Evolutionary conservation across 92 coral and sea anemone species (phyloP).

Genomic region (Phymanthus crucifer): DNA sequence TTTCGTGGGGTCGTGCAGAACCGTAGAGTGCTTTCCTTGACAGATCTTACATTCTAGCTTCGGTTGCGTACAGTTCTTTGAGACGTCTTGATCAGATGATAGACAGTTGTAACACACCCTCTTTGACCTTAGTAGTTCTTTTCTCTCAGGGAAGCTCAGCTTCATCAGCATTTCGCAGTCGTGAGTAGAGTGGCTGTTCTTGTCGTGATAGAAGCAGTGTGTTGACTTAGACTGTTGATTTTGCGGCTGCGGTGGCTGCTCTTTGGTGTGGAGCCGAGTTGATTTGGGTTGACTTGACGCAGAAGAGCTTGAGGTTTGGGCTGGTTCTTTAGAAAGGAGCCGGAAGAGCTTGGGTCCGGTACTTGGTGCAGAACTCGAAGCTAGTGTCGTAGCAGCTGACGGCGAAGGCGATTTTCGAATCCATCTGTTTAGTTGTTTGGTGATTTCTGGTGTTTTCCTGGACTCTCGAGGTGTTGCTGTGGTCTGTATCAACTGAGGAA

Average conservation of each 20-base stretch:
- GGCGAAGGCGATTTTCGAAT: neutral
- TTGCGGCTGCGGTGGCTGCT: too few species aligned
- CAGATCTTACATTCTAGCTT: neutral
- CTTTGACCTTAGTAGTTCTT: neutral
- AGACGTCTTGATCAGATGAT: neutral
- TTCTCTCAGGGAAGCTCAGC: neutral
- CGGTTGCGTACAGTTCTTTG: neutral
- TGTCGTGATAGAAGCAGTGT: too few species aligned
- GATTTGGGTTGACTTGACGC: too few species aligned
- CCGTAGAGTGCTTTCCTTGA: slow-evolving; percentile 6
- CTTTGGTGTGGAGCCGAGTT: too few species aligned
- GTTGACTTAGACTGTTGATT: too few species aligned
- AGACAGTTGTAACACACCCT: neutral
- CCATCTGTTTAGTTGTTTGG: slow-evolving; percentile 10
- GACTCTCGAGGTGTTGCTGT: neutral
- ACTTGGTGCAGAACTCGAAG: neutral
- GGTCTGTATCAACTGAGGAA: slow-evolving; percentile 49
- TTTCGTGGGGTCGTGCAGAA: neutral
- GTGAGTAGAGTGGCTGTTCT: too few species aligned
- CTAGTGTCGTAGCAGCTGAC: slow-evolving; percentile 12
- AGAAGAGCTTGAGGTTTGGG: too few species aligned
- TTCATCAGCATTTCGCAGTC: too few species aligned
- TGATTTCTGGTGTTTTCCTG: neutral
- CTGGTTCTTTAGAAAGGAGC: neutral
- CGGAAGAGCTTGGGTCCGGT: neutral